These are phyloP conservation scores for Dimorphilus gyrociliatus DNA, from an alignment of 2,888 invertebrate species.

Conservation along the genomic window DNA sequence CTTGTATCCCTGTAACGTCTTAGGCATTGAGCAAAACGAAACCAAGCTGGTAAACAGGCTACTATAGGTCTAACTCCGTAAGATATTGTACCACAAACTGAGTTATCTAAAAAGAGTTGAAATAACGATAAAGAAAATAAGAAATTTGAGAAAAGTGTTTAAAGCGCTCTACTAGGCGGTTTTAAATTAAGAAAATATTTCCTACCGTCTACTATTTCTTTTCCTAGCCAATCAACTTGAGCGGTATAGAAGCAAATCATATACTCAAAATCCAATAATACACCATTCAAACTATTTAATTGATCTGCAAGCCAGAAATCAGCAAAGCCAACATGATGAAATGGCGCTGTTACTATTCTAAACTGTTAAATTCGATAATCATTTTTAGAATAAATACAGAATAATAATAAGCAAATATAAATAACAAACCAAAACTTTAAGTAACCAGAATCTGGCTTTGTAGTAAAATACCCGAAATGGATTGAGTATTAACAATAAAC, in stretches of 20 bases:
- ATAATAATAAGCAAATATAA: background rate
- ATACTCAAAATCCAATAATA: constrained; percentile 83
- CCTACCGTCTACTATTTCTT: constrained; percentile 3
- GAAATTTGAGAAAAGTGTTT: background rate
- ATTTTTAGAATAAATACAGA: constrained; percentile 2
- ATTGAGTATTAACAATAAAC: constrained; percentile 66
- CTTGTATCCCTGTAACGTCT: constrained; percentile 82
- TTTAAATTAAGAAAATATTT: constrained; percentile 1
- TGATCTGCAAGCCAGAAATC: constrained; percentile 99
- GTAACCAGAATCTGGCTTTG: constrained; percentile 82
- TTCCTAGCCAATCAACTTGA: constrained; percentile 36
- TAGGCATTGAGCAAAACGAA: constrained; percentile 89
- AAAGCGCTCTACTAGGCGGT: too few relatives aligned
- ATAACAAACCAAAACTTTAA: constrained; percentile 57
- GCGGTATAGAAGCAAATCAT: constrained; percentile 64
- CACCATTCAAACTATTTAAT: constrained; percentile 73
- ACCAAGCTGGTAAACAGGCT: constrained; percentile 87
- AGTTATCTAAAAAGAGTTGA: constrained; percentile 11
- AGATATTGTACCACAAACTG: constrained; percentile 30
- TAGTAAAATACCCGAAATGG: constrained; percentile 78
- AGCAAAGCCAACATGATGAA: constrained; percentile 80
- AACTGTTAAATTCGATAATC: constrained; percentile 19
- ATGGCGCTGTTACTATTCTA: constrained; percentile 64
- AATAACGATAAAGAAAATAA: background rate
- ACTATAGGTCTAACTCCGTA: constrained; percentile 65